phyloP scores from a whole-genome alignment of 2,888 invertebrate genomes.

The Oxystoma pomonae region DNA sequence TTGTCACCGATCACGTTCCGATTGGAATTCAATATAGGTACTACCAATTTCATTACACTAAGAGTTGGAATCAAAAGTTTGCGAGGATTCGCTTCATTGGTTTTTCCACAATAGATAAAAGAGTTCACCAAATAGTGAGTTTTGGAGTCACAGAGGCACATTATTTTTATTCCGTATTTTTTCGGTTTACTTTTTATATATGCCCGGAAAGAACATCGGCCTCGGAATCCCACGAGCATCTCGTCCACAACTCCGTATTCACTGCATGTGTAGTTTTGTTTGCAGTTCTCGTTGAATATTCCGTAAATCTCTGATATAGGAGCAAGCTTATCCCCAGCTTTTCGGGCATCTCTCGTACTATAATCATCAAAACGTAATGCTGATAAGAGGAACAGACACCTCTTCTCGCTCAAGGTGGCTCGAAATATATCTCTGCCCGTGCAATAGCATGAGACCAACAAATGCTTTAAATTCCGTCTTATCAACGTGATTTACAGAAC shows the following conservation, averaged over 20 bases:
- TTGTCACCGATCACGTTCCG: slow-evolving; percentile 30
- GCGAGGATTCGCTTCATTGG: slow-evolving; percentile 6
- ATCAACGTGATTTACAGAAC: slow-evolving; percentile 11
- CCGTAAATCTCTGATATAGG: slow-evolving; percentile 17
- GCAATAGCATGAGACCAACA: slow-evolving; percentile 11
- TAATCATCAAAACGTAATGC: slow-evolving; percentile 20
- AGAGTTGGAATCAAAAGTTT: slow-evolving; percentile 11
- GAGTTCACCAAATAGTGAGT: slow-evolving; percentile 11
- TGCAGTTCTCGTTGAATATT: slow-evolving; percentile 16
- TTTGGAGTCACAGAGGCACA: slow-evolving; percentile 18
- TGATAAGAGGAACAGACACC: slow-evolving; percentile 14
- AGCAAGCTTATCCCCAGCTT: slow-evolving; percentile 13
- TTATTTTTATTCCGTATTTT: slow-evolving; percentile 23
- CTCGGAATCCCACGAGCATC: slow-evolving; percentile 19
- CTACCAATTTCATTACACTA: slow-evolving; percentile 18
- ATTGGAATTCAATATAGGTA: slow-evolving; percentile 25
- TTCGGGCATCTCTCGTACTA: slow-evolving; percentile 10
- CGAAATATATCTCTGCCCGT: slow-evolving; percentile 18
- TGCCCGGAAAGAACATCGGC: slow-evolving; percentile 16
- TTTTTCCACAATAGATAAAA: slow-evolving; percentile 12
- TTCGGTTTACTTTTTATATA: slow-evolving; percentile 24
- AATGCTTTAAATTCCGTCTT: slow-evolving; percentile 15
- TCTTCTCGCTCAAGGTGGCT: slow-evolving; percentile 11
- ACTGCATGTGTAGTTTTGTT: slow-evolving; percentile 15
- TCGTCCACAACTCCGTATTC: slow-evolving; percentile 16